Conservation (phyloP, 2,797 vertebrate genomes). For the Gouania willdenowi region DNA sequence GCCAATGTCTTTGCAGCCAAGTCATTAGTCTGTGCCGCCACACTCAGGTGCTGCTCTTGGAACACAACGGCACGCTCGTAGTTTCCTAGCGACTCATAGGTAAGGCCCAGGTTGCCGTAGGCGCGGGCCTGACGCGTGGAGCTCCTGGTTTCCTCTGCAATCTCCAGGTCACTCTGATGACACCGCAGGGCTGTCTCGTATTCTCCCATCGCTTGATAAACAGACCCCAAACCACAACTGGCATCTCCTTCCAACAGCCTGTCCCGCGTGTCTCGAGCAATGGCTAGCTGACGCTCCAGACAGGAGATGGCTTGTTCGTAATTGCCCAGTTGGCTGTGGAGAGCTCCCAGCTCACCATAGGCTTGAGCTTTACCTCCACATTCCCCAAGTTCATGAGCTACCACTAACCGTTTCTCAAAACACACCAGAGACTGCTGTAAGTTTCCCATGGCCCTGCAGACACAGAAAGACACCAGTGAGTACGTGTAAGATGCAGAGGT, state of each 20-base stretch:
- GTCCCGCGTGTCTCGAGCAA: slow-evolving; percentile 84
- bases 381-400: slow-evolving; percentile 91
- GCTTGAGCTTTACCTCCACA: slow-evolving; percentile 93
- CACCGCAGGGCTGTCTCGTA: slow-evolving; percentile 90
- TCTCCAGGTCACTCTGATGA: slow-evolving; percentile 94
- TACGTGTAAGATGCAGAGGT: no score
- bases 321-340: slow-evolving; percentile 96
- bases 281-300: slow-evolving; percentile 91
- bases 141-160: slow-evolving; percentile 86
- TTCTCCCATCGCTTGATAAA: slow-evolving; percentile 96
- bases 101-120: slow-evolving; percentile 94
- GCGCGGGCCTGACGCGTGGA: slow-evolving; percentile 84
- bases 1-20: slow-evolving; percentile 91
- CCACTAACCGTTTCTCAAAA: slow-evolving; percentile 95
- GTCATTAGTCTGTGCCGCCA: slow-evolving; percentile 94
- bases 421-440: slow-evolving; percentile 96
- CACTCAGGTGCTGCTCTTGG: slow-evolving; percentile 96
- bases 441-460: slow-evolving; percentile 90
- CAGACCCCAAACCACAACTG: slow-evolving; percentile 85
- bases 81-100: slow-evolving; percentile 93
- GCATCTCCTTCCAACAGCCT: slow-evolving; percentile 89
- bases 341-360: slow-evolving; percentile 91
- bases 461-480: no score
- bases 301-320: slow-evolving; percentile 96
- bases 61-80: slow-evolving; percentile 94